phyloP scores from a whole-genome alignment of 2,113 vertebrate genomes.

The Salvelinus alpinus region DNA sequence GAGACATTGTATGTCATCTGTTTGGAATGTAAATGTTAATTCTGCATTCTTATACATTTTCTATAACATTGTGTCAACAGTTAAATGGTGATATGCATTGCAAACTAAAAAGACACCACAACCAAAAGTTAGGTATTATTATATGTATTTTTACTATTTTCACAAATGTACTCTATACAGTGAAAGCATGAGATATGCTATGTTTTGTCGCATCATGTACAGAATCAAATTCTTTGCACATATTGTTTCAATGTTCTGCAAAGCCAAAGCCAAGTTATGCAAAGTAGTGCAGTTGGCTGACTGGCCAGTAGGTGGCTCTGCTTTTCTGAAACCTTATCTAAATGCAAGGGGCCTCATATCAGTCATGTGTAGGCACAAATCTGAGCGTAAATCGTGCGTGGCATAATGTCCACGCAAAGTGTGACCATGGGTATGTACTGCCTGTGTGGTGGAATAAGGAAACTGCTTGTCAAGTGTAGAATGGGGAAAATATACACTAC shows the following conservation, averaged over 20 bases:
- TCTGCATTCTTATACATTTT: neutral
- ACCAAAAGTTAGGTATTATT: neutral
- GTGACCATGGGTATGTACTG: too few species aligned
- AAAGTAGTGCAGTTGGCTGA: neutral
- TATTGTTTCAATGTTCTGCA: neutral
- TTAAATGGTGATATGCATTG: neutral
- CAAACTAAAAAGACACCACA: neutral
- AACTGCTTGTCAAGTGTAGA: too few species aligned
- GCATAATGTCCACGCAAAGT: neutral
- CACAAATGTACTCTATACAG: too few species aligned
- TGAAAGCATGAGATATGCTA: too few species aligned
- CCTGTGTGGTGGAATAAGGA: too few species aligned
- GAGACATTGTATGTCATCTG: neutral
- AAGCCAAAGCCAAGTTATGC: neutral
- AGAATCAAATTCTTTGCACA: neutral
- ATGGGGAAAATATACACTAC: too few species aligned
- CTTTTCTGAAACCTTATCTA: neutral
- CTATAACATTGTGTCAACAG: neutral
- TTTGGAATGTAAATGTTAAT: neutral
- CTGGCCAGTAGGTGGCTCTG: neutral
- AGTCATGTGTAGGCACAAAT: too few species aligned
- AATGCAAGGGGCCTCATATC: too few species aligned
- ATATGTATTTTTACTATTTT: too few species aligned
- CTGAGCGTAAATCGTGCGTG: too few species aligned
- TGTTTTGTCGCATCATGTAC: neutral